Conservation (phyloP, 2,888 invertebrate species). For the Phyllotreta cruciferae region DNA sequence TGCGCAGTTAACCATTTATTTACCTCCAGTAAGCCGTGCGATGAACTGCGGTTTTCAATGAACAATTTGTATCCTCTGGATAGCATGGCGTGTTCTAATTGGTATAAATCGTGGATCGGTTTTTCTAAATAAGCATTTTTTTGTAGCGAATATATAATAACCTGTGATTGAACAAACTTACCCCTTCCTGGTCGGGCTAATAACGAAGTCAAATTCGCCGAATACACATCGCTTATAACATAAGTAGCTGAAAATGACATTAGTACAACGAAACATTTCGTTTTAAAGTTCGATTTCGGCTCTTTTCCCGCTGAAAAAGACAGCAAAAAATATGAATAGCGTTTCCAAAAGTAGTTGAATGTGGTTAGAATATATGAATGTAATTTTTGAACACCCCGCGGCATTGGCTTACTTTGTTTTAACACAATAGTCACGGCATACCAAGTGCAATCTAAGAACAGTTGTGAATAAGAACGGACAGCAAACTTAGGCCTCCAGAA, state of each 20-base stretch:
- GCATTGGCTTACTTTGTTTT: conserved; percentile 71
- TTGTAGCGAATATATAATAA: background rate
- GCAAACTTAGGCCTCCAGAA: conserved; percentile 62
- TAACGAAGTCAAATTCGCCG: conserved; percentile 77
- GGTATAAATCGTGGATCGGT: conserved; percentile 71
- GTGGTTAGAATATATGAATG: background rate
- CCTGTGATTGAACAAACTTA: conserved; percentile 37
- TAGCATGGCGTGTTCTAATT: conserved; percentile 72
- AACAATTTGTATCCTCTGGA: conserved; percentile 70
- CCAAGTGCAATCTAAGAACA: conserved; percentile 73
- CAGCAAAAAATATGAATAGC: background rate
- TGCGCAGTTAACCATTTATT: too few species aligned
- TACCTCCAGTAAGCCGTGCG: conserved; percentile 73
- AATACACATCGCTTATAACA: conserved; percentile 80
- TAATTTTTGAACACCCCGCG: conserved; percentile 2
- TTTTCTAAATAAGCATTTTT: conserved; percentile 61
- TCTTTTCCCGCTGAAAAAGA: conserved; percentile 63
- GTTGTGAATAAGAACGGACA: conserved; percentile 53
- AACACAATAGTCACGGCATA: conserved; percentile 74
- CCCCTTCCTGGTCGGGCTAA: conserved; percentile 74
- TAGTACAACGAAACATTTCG: conserved; percentile 72
- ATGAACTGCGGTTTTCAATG: conserved; percentile 77
- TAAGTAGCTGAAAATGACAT: conserved; percentile 79
- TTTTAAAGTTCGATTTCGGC: conserved; percentile 70
- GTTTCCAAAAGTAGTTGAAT: background rate